phyloP scores from a whole-genome alignment of 2,888 invertebrate genomes.

The Ophion ellenae region DNA sequence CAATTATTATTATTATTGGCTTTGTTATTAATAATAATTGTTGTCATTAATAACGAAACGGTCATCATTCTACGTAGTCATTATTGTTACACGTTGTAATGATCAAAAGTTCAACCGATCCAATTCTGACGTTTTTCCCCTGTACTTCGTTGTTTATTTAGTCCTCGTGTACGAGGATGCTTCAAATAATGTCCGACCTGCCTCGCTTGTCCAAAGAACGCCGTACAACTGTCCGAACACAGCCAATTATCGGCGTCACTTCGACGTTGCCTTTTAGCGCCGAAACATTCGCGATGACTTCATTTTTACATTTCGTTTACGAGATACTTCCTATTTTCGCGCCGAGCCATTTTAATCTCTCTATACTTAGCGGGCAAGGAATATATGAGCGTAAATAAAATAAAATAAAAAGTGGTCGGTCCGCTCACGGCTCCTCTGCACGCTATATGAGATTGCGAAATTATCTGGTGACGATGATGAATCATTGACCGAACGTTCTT shows the following conservation, averaged over 20 bases:
- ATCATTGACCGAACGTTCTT: slow-evolving; percentile 52
- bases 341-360: slow-evolving; percentile 45
- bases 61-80: too few species aligned
- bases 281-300: slow-evolving; percentile 43
- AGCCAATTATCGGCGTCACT: slow-evolving; percentile 24
- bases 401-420: slow-evolving; percentile 35
- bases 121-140: not conserved
- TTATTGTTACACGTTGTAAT: too few species aligned
- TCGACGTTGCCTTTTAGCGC: slow-evolving; percentile 23
- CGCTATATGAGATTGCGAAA: slow-evolving; percentile 59
- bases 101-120: too few species aligned
- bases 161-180: not conserved
- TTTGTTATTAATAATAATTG: too few species aligned
- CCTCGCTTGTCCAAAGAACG: not conserved
- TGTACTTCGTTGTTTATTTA: not conserved
- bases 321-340: slow-evolving; percentile 53
- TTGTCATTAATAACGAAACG: too few species aligned
- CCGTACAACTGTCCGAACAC: not conserved
- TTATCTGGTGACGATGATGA: slow-evolving; percentile 59
- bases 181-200: not conserved
- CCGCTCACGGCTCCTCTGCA: slow-evolving; percentile 41
- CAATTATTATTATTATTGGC: too few species aligned
- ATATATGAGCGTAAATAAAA: slow-evolving; percentile 29
- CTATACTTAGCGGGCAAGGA: slow-evolving; percentile 47
- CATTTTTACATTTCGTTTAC: slow-evolving; percentile 46